These are phyloP conservation scores for Augochlorella aurata DNA, from an alignment of 2,888 invertebrate genomes.

Conservation along the genomic window DNA sequence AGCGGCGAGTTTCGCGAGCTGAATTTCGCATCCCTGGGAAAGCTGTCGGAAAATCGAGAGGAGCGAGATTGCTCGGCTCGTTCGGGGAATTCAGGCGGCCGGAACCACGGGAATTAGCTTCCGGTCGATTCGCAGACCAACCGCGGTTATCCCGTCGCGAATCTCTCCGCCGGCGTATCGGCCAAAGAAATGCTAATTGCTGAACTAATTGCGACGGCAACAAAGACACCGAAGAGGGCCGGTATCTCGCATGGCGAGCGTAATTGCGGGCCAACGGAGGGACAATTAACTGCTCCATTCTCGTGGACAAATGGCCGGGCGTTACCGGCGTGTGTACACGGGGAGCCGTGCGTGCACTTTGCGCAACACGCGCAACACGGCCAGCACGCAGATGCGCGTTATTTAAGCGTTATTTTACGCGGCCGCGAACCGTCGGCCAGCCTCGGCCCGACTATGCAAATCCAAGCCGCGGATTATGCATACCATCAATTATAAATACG, in stretches of 20 bases:
- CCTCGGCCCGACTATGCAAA: slow-evolving; percentile 53
- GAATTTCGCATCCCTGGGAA: background rate
- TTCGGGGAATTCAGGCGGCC: background rate
- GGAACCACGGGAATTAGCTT: background rate
- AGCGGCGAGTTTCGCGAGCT: no score
- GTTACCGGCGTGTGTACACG: slow-evolving; percentile 36
- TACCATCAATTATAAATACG: slow-evolving; percentile 62
- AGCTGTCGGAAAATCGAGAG: slow-evolving; percentile 1
- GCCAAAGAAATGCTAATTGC: slow-evolving; percentile 59
- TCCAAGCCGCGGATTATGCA: slow-evolving; percentile 58
- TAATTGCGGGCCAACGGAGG: slow-evolving; percentile 63
- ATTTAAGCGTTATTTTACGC: slow-evolving; percentile 62
- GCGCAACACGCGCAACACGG: no score
- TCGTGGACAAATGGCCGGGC: slow-evolving; percentile 58
- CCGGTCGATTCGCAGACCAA: background rate
- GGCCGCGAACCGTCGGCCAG: slow-evolving; percentile 8
- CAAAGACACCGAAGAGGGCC: slow-evolving; percentile 45
- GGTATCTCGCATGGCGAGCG: slow-evolving; percentile 59
- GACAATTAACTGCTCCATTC: slow-evolving; percentile 67
- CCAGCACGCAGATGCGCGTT: slow-evolving; percentile 29
- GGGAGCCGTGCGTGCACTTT: no score
- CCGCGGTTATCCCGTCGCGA: slow-evolving; percentile 21
- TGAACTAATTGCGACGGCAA: slow-evolving; percentile 55
- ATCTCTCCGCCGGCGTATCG: slow-evolving; percentile 29
- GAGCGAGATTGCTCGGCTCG: background rate